A percentile compares a stretch with the other conserved stretches of the same genome.
Evolutionary conservation across 1,140 invertebrate genomes (phyloP).

Genomic region (Rhagoletis zephyria): DNA sequence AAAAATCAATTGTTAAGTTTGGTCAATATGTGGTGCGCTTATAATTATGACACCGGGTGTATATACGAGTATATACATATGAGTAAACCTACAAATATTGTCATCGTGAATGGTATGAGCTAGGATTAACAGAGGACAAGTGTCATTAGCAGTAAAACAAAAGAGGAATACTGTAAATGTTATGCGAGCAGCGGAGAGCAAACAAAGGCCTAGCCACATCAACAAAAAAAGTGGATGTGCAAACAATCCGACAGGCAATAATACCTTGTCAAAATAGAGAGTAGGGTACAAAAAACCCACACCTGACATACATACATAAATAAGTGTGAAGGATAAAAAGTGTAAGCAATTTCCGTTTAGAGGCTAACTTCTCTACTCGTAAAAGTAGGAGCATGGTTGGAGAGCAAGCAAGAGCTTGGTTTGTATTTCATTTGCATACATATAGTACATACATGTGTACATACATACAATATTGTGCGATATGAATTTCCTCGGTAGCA

Average conservation of each 20-base stretch:
- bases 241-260: constrained; percentile 3
- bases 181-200: not conserved
- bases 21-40: too few species aligned
- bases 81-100: not conserved
- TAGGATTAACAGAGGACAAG: not conserved
- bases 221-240: not conserved
- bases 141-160: constrained; percentile 16
- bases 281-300: not conserved
- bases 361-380: too few species aligned
- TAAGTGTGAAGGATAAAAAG: constrained; percentile 1
- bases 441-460: not conserved
- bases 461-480: not conserved
- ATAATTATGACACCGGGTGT: too few species aligned
- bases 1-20: too few species aligned
- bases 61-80: not conserved
- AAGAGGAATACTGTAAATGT: not conserved
- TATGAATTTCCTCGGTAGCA: not conserved
- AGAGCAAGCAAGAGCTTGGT: not conserved
- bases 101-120: not conserved
- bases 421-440: not conserved
- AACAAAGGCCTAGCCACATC: not conserved
- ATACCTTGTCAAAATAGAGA: not conserved
- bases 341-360: not conserved
- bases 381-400: too few species aligned
- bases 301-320: not conserved